Percentiles rank a stretch among this genome's conserved stretches.
Evolutionary conservation across 2,113 vertebrate genomes (phyloP).

Genomic region (Pyrgilauda ruficollis): DNA sequence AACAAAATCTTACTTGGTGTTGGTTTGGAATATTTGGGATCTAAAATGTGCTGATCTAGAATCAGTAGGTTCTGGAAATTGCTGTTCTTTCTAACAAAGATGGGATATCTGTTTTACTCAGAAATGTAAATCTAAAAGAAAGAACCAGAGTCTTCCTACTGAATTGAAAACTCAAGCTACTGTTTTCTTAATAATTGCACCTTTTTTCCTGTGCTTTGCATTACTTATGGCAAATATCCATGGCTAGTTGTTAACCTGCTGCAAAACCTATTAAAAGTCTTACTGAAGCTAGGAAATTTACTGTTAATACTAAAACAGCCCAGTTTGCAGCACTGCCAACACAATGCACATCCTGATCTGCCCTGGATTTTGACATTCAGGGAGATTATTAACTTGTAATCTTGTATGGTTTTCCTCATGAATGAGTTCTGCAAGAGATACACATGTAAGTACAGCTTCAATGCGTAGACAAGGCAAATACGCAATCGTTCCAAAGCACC

Average conservation of each 20-base stretch:
- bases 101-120: neutral
- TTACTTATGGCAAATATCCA: neutral
- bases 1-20: neutral
- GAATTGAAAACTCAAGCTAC: neutral
- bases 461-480: neutral
- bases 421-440: slow-evolving; percentile 64
- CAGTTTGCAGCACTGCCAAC: neutral
- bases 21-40: neutral
- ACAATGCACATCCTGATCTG: slow-evolving; percentile 23
- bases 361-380: slow-evolving; percentile 30
- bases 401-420: slow-evolving; percentile 57
- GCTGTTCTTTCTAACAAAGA: neutral
- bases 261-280: neutral
- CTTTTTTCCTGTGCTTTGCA: neutral
- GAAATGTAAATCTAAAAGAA: neutral
- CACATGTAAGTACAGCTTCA: slow-evolving; percentile 38
- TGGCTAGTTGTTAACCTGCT: neutral
- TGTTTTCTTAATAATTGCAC: neutral
- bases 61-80: neutral
- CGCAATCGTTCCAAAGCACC: neutral
- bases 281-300: slow-evolving; percentile 1
- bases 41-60: neutral
- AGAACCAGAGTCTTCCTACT: neutral
- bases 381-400: slow-evolving; percentile 60
- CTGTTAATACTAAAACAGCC: slow-evolving; percentile 48